Evolutionary conservation across 2,113 vertebrate genomes (phyloP).

Genomic region (Albula goreensis): DNA sequence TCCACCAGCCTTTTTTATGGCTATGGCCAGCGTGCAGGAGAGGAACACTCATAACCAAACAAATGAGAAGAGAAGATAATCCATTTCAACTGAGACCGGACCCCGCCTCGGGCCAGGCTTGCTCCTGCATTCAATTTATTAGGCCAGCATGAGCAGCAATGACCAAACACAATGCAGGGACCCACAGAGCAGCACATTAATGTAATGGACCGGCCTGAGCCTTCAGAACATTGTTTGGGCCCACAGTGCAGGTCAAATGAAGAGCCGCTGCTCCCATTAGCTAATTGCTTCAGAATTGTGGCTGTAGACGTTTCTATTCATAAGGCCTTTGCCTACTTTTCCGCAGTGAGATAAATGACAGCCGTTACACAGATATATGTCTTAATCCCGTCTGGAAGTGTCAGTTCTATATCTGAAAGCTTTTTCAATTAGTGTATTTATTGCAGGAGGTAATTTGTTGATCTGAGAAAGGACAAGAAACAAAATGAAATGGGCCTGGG

Average conservation of each 20-base stretch:
- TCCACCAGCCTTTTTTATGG: neutral
- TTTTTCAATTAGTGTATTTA: neutral
- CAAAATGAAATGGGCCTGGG: neutral
- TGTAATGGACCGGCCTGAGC: conserved; percentile 11
- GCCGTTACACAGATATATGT: neutral
- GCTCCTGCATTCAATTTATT: conserved; percentile 30
- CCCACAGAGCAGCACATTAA: conserved; percentile 26
- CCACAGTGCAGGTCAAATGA: neutral
- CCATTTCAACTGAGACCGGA: conserved; percentile 37
- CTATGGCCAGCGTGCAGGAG: neutral
- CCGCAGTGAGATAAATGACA: neutral
- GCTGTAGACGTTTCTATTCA: neutral
- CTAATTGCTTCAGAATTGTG: neutral
- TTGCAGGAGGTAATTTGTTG: neutral
- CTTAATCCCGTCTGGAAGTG: neutral
- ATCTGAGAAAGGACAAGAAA: too few species aligned
- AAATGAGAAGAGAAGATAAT: conserved; percentile 33
- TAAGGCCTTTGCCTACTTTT: neutral
- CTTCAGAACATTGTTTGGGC: neutral
- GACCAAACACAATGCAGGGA: conserved; percentile 24
- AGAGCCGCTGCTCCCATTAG: neutral
- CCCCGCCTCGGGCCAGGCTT: conserved; percentile 25
- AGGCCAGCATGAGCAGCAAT: conserved; percentile 29
- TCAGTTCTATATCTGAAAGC: neutral
- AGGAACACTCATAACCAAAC: conserved; percentile 23